Evolutionary conservation across 2,888 invertebrate species (phyloP).

Genomic region (Tortrix viridana): DNA sequence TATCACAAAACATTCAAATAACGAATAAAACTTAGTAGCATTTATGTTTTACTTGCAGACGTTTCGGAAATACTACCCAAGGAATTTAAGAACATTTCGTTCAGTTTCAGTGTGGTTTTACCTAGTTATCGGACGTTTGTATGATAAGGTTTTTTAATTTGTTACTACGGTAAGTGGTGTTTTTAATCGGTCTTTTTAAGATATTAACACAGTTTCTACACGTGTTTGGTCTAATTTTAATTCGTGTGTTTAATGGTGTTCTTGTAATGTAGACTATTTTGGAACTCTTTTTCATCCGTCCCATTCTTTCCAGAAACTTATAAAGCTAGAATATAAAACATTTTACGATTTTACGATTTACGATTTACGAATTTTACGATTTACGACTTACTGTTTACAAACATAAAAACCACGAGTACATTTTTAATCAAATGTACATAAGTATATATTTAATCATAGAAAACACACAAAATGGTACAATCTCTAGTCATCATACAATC

Average conservation of each 20-base stretch:
- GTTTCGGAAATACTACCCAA: slow-evolving; percentile 2
- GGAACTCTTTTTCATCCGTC: too few species aligned
- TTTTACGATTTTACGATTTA: too few species aligned
- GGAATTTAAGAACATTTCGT: slow-evolving; percentile 13
- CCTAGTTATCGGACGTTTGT: slow-evolving; percentile 38
- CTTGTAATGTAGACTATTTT: too few species aligned
- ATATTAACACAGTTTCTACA: slow-evolving; percentile 1
- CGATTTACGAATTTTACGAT: too few species aligned
- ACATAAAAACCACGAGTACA: too few species aligned
- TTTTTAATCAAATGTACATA: too few species aligned
- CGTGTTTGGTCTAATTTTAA: neutral
- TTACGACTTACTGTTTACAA: too few species aligned
- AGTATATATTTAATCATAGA: too few species aligned
- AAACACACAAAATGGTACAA: too few species aligned
- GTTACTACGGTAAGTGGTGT: slow-evolving; percentile 63
- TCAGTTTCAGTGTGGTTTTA: slow-evolving; percentile 38
- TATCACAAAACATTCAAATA: slow-evolving; percentile 23
- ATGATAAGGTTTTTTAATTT: slow-evolving; percentile 64
- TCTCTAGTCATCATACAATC: too few species aligned
- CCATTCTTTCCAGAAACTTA: too few species aligned
- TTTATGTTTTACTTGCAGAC: slow-evolving; percentile 16
- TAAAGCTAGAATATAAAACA: too few species aligned
- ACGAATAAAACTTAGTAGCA: neutral
- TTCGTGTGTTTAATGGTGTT: neutral
- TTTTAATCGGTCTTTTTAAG: slow-evolving; percentile 46